These are phyloP conservation scores for Leptopterna dolabrata DNA, from an alignment of 2,888 invertebrate genomes.

Conservation along the genomic window DNA sequence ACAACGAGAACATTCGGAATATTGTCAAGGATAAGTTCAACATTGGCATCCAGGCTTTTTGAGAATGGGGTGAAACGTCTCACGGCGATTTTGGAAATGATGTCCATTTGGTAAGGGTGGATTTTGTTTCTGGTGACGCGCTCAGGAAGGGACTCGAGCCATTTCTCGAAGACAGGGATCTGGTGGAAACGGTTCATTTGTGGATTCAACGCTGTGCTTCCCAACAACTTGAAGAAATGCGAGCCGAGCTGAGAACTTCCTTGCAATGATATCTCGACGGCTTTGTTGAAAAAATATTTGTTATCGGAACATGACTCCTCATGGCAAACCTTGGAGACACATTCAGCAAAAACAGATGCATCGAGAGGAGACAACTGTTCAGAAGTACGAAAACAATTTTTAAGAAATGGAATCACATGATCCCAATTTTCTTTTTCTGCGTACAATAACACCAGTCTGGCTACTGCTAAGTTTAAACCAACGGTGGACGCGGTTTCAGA, in stretches of 20 bases:
- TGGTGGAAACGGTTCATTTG: slow-evolving; percentile 1
- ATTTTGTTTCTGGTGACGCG: slow-evolving; percentile 37
- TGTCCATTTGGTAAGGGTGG: slow-evolving; percentile 39
- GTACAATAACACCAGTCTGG: slow-evolving; percentile 20
- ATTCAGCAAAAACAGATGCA: neutral
- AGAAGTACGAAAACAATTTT: slow-evolving; percentile 31
- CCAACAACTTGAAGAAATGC: slow-evolving; percentile 45
- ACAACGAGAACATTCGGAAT: slow-evolving; percentile 33
- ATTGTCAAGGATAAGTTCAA: slow-evolving; percentile 60
- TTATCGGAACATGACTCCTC: neutral
- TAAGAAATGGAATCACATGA: slow-evolving; percentile 48
- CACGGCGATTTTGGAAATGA: slow-evolving; percentile 53
- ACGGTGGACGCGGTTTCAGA: neutral
- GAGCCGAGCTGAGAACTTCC: neutral
- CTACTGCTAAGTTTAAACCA: slow-evolving; percentile 44
- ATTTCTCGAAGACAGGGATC: slow-evolving; percentile 21
- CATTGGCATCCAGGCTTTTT: slow-evolving; percentile 57
- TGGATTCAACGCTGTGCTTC: neutral
- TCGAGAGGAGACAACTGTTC: neutral
- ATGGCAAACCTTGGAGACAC: slow-evolving; percentile 8
- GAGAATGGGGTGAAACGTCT: slow-evolving; percentile 56
- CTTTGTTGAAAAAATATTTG: slow-evolving; percentile 6
- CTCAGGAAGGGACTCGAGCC: slow-evolving; percentile 54
- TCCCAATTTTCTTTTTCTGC: slow-evolving; percentile 14
- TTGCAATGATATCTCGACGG: neutral